Evolutionary conservation across 2,113 vertebrate genomes (phyloP), one percentile per base, ranked within the genome.

Genomic region (Seriola quinqueradiata): DNA sequence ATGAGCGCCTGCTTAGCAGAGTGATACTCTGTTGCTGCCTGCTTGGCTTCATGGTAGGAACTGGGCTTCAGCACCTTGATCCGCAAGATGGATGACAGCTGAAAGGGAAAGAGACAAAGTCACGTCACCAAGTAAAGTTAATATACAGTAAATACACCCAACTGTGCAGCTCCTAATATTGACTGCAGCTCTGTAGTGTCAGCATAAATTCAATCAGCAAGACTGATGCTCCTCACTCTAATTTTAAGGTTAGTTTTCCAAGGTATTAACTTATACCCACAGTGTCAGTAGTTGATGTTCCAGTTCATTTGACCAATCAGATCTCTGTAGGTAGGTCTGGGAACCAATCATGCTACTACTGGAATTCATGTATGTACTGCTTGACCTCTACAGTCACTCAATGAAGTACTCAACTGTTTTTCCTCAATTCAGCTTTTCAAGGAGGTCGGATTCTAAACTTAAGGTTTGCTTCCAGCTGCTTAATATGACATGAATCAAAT

Each of bases 11-110:
- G 95, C 94, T 99, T 99, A 86, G 98, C 98, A 0, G 94, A 92
- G 89, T 99, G 98, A 91, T 99, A 99, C 90, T 98, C 97, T 25
- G 84, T 68, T 4, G 98, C 97, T 0, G 96, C 97, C 95, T 98
- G 97, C 91, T 99, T 99, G 87, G 96, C 97, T 44, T 99, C 97
- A 0, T 99, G 97, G 95, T 99, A 99, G 1, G 96, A 92, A 87
- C 93, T 95, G 68, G 97, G 97, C 86, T 97, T 98, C 9, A 82
- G 78, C 89, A 97, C 90, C 95, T 95, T 97, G 75, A 96, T 96
- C 88, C 96, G 96, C 83, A 98, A 83, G 54, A 94, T 93, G 84
- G 94, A 93, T 0, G 94, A 95, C 44, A 97, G 95, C 98, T 99
- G 94, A 0, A 25, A 10, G 50, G 64, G 4, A 40, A 7, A 55